Percentiles rank a stretch among this genome's conserved stretches.
Conservation (phyloP, 2,888 invertebrate species). For the Tenthredo mesomela region DNA sequence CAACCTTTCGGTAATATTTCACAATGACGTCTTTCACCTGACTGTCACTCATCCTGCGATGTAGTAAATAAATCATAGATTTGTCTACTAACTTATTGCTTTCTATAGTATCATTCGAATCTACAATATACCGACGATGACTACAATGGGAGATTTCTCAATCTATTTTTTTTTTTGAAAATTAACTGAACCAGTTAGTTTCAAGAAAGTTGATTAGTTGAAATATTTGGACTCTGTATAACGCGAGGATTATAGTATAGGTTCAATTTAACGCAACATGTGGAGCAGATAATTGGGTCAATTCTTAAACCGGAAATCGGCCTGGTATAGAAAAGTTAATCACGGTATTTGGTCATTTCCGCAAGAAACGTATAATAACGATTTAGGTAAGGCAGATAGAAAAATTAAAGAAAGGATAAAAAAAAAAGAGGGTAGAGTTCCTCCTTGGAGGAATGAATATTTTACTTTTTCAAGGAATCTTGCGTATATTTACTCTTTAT, state of each 20-base stretch:
- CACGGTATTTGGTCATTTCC: constrained; percentile 27
- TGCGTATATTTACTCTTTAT: neutral
- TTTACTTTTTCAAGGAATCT: neutral
- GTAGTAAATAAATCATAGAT: neutral
- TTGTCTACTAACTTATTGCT: neutral
- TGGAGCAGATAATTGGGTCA: constrained; percentile 46
- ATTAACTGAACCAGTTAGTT: neutral
- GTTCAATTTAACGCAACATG: constrained; percentile 5
- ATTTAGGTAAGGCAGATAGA: neutral
- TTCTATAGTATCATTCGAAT: neutral
- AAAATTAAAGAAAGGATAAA: neutral
- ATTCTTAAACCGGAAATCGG: constrained; percentile 32
- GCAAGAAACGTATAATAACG: neutral
- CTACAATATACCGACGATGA: neutral
- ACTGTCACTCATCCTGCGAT: neutral
- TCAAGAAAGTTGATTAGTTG: neutral
- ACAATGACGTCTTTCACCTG: neutral
- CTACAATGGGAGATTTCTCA: neutral
- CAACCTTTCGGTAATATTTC: constrained; percentile 10
- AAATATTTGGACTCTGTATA: neutral
- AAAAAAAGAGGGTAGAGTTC: neutral
- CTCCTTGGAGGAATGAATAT: neutral
- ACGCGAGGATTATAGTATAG: neutral
- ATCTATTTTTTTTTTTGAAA: too few relatives aligned
- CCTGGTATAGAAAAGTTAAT: constrained; percentile 22